phyloP scores from a whole-genome alignment of 2,113 vertebrate species.

The Elephantulus edwardii region DNA sequence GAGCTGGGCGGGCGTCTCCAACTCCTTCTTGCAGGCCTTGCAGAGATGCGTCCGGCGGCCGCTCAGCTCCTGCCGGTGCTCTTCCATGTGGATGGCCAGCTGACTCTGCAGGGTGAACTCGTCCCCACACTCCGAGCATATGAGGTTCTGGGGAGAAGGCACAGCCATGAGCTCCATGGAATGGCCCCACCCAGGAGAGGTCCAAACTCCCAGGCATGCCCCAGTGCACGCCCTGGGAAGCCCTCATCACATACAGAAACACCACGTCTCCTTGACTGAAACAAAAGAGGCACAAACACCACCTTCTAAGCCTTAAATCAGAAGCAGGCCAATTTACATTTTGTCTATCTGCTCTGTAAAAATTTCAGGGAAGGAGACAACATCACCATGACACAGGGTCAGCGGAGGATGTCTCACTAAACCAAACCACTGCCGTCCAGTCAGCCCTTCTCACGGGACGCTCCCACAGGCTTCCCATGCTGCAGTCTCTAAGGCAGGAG shows the following conservation, averaged over 20 bases:
- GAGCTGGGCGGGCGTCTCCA: constrained; percentile 88
- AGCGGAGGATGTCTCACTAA: no score
- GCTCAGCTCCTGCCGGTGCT: constrained; percentile 94
- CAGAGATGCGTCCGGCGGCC: constrained; percentile 89
- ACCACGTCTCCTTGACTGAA: no score
- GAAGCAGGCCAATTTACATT: background rate
- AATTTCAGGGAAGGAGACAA: background rate
- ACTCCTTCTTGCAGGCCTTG: constrained; percentile 92
- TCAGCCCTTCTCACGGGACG: no score
- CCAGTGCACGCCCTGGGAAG: background rate
- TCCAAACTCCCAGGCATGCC: background rate
- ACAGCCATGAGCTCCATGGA: background rate
- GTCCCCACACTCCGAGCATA: constrained; percentile 97
- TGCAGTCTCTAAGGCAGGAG: no score
- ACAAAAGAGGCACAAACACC: no score
- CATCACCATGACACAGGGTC: background rate
- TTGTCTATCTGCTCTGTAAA: background rate
- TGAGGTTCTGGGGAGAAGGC: constrained; percentile 89
- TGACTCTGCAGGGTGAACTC: constrained; percentile 98
- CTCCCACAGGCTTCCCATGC: no score
- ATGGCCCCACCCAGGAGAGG: no score
- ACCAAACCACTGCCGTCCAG: no score
- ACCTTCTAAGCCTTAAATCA: background rate
- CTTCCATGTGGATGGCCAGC: constrained; percentile 93
- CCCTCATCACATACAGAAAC: no score